phyloP scores from a whole-genome alignment of 2,113 vertebrate genomes.

The Pomatorhinus ruficollis region DNA sequence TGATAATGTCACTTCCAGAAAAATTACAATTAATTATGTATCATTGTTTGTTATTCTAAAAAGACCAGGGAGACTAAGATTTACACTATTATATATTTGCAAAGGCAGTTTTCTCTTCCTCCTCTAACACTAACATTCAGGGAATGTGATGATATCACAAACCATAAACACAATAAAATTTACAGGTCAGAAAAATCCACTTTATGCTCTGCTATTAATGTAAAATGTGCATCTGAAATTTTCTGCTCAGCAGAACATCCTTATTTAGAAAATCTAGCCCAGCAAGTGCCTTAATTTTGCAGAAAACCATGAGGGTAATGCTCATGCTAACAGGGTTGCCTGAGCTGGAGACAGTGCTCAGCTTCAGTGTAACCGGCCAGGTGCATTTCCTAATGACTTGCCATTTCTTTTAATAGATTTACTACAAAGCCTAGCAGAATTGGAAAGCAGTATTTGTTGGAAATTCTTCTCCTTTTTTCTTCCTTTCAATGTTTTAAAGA shows the following conservation, averaged over 20 bases:
- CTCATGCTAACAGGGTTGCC: background rate
- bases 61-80: background rate
- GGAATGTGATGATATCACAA: background rate
- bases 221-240: background rate
- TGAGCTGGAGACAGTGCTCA: background rate
- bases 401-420: background rate
- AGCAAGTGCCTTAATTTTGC: background rate
- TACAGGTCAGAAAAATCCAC: background rate
- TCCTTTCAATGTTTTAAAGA: background rate
- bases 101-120: background rate
- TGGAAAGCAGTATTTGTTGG: background rate
- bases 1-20: constrained; percentile 8
- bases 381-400: background rate
- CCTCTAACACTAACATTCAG: background rate
- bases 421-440: background rate
- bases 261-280: background rate
- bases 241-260: background rate
- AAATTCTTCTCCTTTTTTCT: background rate
- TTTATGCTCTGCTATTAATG: background rate
- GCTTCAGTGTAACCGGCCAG: background rate
- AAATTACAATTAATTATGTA: constrained; percentile 25
- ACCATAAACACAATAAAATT: background rate
- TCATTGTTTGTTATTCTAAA: constrained; percentile 10
- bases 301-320: background rate
- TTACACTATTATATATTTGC: background rate